Base-by-base conservation (phyloP, 2,888 invertebrate genomes). In the Drosophila kambysellisi region DNA sequence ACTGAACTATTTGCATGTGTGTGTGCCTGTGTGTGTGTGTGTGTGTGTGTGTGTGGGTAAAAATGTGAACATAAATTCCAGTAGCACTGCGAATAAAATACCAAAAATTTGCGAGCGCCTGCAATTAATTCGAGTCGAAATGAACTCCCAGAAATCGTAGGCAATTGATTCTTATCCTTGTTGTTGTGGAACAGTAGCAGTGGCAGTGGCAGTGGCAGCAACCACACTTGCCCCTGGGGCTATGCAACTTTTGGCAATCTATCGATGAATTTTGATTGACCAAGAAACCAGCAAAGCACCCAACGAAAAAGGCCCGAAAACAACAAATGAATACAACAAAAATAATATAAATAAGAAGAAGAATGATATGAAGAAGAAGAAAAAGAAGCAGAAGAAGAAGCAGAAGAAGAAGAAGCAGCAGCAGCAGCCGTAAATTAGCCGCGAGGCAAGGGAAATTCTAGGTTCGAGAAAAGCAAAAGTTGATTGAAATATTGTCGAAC, bases 41-140 rank as follows among this genome's bases (percentile, higher is more conserved):
- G 65, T 52, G 70, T 59, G 64, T 29, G 33, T 63, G 63, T 48
- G 57, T 62, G 32, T 37, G 20, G 48, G 53, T 66, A 62, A 61
- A 75, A 66, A 70, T 73, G 76, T 79, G 85, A 79, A 83, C 89
- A 91, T 91, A 91, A 91, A 91, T 91, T 91, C 89, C 82, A 87
- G 86, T 66, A 70, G 80, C 83, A 60, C 51, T 41, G 54, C 60
- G 33, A 37, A 58, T 33, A 33, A 60, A 73, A 59, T 53, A 64
- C 64, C 41, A 46, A 60, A 79, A 70, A 70, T 76, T 68, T 68
- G 74, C 63, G 59, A 59, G 48, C 56, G 71, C 57, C 76, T 74
- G 82, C 76, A 82, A 84, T 84, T 84, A 83, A 83, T 83, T 84
- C 74, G 75, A 60, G 43, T 57, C 83, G 68, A 68, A 74, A 78